Conservation (phyloP, 2,888 invertebrate species). For the Trisateles emortualis region DNA sequence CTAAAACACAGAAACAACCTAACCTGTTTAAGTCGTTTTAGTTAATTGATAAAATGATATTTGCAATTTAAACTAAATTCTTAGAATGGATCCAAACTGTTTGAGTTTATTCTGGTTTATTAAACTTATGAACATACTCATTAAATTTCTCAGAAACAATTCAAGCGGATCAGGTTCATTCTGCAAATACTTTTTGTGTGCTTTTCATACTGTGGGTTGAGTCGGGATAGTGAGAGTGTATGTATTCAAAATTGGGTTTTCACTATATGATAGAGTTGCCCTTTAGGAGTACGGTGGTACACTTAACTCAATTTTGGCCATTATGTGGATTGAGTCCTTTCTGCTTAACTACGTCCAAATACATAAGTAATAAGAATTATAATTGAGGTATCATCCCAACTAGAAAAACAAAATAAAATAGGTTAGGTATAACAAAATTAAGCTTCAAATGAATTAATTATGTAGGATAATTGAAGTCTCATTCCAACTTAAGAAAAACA, state of each 20-base stretch:
- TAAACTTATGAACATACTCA: constrained; percentile 9
- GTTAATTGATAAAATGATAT: constrained; percentile 18
- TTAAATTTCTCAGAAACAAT: constrained; percentile 10
- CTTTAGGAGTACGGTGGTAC: constrained; percentile 16
- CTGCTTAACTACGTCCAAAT: too few relatives aligned
- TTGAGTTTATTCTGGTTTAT: constrained; percentile 22
- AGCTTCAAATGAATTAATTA: too few relatives aligned
- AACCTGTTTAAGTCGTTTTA: constrained; percentile 21
- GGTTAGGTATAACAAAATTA: too few relatives aligned
- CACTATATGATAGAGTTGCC: constrained; percentile 18
- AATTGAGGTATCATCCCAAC: too few relatives aligned
- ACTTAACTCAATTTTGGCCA: too few relatives aligned
- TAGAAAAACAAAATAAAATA: too few relatives aligned
- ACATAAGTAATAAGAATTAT: too few relatives aligned
- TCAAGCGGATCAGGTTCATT: constrained; percentile 16
- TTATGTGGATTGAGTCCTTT: too few relatives aligned
- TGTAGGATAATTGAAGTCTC: too few relatives aligned
- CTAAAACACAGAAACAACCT: constrained; percentile 12
- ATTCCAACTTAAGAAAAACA: too few relatives aligned
- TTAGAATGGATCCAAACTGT: constrained; percentile 16
- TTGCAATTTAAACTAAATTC: constrained; percentile 11
- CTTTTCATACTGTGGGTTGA: constrained; percentile 22
- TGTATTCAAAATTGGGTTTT: constrained; percentile 13
- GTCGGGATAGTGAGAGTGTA: constrained; percentile 14
- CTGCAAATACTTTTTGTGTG: constrained; percentile 20